Evolutionary conservation across 2,888 invertebrate genomes (phyloP), one percentile per base, ranked within the genome.

Genomic region (Dryadula phaetusa): DNA sequence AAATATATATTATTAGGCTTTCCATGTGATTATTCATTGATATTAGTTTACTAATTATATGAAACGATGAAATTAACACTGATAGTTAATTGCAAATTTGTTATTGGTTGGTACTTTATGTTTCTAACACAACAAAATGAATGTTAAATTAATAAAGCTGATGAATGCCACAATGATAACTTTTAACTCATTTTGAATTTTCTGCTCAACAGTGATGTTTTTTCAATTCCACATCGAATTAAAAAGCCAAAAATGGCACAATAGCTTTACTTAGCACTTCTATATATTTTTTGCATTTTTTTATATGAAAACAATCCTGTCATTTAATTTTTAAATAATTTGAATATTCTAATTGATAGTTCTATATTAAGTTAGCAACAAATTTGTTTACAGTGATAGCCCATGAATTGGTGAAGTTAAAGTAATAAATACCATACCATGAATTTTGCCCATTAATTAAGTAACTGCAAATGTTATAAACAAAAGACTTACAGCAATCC

Each of bases 401-500:
- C 20, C 28, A 56, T 20, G 18, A n/a, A n/a, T n/a, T n/a, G n/a
- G n/a, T n/a, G n/a, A 10, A 28, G 1, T 2, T 53, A 22, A 14
- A 44, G 46, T 47, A 18, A 25, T 22, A 46, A 56, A 34, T 32
- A 60, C 60, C 60, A 34, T 32, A 60, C 60, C 60, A 28, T 28
- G 12, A 25, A 44, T 44, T 16, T 56, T 8, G 8, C 22, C 37
- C 44, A 28, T 14, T 28, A 14, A 32, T 58, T 28, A 58, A 12
- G 58, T 58, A 14, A 47, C 14, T 34, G n/a, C 58, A 60, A 10
- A 16, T 65, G 49, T 40, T 28, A 60, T 8, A 28, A 34, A 42
- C 6, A 53, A 53, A 52, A 62, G 67, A 73, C 95, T 95, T 94
- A 98, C 98, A 88, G 96, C 94, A 79, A 98, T 96, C 96, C 96